Percentiles rank a stretch among this genome's conserved stretches.
These are phyloP conservation scores for Agraylea sexmaculata DNA, from an alignment of 1,140 invertebrate species.

Conservation along the genomic window DNA sequence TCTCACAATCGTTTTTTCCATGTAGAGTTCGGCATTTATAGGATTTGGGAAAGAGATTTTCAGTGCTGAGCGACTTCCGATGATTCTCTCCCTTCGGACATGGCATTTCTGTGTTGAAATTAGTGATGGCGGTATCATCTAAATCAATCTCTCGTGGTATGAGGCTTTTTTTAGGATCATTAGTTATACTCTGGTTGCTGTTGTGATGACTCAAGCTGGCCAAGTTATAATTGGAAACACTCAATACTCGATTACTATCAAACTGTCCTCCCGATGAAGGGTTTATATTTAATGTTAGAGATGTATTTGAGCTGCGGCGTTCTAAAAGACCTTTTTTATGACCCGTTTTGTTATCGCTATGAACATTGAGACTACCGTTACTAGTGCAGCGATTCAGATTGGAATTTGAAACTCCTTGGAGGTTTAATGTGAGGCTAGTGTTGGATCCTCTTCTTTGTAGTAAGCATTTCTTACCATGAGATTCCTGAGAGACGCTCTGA, in stretches of 20 bases:
- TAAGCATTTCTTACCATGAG: constrained; percentile 49
- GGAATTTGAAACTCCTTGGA: constrained; percentile 32
- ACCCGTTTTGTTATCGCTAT: constrained; percentile 30
- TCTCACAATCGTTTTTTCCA: constrained; percentile 25
- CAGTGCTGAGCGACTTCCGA: constrained; percentile 44
- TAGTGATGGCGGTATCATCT: constrained; percentile 20
- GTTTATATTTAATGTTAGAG: constrained; percentile 29
- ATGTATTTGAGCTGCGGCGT: constrained; percentile 36
- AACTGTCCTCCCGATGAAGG: constrained; percentile 25
- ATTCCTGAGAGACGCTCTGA: constrained; percentile 20
- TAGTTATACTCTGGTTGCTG: constrained; percentile 37
- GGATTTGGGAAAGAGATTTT: constrained; percentile 41
- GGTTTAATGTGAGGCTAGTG: constrained; percentile 66
- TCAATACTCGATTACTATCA: constrained; percentile 31
- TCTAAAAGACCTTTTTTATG: constrained; percentile 48
- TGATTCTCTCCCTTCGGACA: constrained; percentile 34
- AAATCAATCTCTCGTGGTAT: constrained; percentile 36
- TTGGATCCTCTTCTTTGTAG: constrained; percentile 77
- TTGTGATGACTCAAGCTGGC: constrained; percentile 37
- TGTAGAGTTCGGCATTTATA: constrained; percentile 31
- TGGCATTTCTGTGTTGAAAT: constrained; percentile 24
- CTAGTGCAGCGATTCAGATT: constrained; percentile 43
- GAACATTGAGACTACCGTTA: constrained; percentile 35
- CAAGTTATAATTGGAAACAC: constrained; percentile 38
- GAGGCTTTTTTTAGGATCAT: constrained; percentile 26